Evolutionary conservation across 2,888 invertebrate species (phyloP).

Genomic region (Busseola fusca): DNA sequence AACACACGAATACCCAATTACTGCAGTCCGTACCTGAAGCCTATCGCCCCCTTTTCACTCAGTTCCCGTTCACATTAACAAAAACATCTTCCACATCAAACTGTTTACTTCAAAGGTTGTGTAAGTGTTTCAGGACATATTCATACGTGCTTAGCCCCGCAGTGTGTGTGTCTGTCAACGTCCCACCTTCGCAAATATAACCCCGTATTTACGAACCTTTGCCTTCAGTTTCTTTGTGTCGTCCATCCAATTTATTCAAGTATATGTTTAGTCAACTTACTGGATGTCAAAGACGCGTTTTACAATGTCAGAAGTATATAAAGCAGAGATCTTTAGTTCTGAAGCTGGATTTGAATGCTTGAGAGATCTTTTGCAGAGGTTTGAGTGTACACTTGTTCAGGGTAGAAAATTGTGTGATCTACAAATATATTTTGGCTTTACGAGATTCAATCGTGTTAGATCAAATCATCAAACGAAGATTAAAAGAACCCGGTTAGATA

Average conservation of each 20-base stretch:
- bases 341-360: constrained; percentile 31
- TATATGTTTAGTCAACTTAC: constrained; percentile 52
- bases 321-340: constrained; percentile 42
- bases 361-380: constrained; percentile 22
- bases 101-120: constrained; percentile 28
- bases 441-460: neutral
- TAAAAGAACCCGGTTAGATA: neutral
- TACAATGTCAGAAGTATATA: constrained; percentile 43
- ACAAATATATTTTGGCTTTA: neutral
- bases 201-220: constrained; percentile 41
- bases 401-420: constrained; percentile 3
- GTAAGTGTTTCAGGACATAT: constrained; percentile 32
- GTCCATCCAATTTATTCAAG: constrained; percentile 59
- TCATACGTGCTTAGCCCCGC: constrained; percentile 24
- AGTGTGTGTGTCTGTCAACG: constrained; percentile 38
- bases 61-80: constrained; percentile 7
- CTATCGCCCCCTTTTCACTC: constrained; percentile 4
- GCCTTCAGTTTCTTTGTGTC: constrained; percentile 45
- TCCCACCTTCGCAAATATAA: constrained; percentile 52
- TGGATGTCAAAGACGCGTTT: constrained; percentile 50
- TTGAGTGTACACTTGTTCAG: neutral
- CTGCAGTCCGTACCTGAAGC: neutral
- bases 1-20: constrained; percentile 12
- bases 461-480: neutral
- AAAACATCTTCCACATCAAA: constrained; percentile 34